Base-by-base conservation (phyloP, 1,140 invertebrate species). In the Drosophila grimshawi region DNA sequence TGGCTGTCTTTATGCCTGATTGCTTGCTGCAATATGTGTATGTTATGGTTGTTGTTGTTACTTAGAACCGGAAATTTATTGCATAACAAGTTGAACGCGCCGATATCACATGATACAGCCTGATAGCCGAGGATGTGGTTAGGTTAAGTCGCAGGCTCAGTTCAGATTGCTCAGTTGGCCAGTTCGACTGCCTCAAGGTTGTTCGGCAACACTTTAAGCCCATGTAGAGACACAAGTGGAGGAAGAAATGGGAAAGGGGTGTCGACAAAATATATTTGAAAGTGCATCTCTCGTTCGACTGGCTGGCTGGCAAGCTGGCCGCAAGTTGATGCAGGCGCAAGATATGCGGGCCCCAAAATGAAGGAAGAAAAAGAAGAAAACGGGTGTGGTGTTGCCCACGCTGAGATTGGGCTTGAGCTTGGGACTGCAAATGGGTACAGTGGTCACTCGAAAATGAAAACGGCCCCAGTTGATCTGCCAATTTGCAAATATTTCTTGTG, bases 31-130 rank as follows among this genome's bases (percentile, higher is more conserved):
- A 46, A 33, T 64, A 41, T 72, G 67, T 32, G 57, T 60, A 19
- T 57, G 32, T 10, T 56, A 51, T 43, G 55, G 46, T 53, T 73
- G 55, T 65, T 77, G 67, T 67, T 29, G 62, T 37, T 27, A 70
- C 32, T 77, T 80, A 83, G 74, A 89, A 85, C 86, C 86, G 85
- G 85, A 89, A 81, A 89, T 85, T 89, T 89, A 90, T 89, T 89
- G 86, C 85, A 89, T 89, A 89, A 89, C 86, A 89, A 85, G 85
- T 76, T 81, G 85, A 64, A 37, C 33, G 49, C 53, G n/a, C 32
- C 73, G 10, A 71, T 78, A 74, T 78, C 72, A 78, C 68, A 80
- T 75, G 77, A 80, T 80, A 80, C 73, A 79, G 74, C 67, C 61
- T 67, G 64, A 56, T 56, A 49, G 52, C 66, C 30, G 45, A 62